Percentiles rank a stretch among this genome's conserved stretches.
These are phyloP conservation scores for Ernsta delagoae DNA, from an alignment of 2,888 invertebrate genomes.

Conservation along the genomic window DNA sequence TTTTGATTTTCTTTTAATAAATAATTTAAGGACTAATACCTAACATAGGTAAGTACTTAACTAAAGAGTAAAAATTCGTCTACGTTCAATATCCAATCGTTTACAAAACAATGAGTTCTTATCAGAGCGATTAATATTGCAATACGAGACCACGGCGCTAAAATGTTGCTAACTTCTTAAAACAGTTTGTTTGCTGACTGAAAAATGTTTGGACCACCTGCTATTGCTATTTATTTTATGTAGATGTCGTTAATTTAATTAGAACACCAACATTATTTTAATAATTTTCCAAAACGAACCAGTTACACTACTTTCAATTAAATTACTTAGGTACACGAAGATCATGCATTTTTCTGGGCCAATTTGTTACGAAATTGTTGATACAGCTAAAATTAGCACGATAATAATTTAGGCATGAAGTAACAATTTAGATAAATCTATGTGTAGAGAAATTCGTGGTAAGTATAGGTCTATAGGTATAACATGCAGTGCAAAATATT, in stretches of 20 bases:
- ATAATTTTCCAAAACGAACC: neutral
- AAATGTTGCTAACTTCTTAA: constrained; percentile 52
- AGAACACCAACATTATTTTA: no score
- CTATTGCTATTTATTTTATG: no score
- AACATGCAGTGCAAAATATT: constrained; percentile 23
- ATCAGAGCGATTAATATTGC: constrained; percentile 73
- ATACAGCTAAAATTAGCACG: neutral
- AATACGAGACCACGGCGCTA: constrained; percentile 66
- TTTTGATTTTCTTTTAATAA: no score
- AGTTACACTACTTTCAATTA: neutral
- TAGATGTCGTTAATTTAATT: no score
- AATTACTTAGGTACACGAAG: neutral
- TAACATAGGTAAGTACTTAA: no score
- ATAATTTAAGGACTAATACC: no score
- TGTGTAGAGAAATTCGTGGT: constrained; percentile 35
- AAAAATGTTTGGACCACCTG: no score
- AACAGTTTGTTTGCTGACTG: neutral
- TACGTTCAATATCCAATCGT: constrained; percentile 65
- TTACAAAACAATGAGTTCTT: constrained; percentile 78
- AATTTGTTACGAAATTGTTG: constrained; percentile 29
- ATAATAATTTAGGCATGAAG: neutral
- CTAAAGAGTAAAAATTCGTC: constrained; percentile 40
- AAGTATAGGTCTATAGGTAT: no score
- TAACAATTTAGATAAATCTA: constrained; percentile 22
- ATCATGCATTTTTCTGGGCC: constrained; percentile 24